Evolutionary conservation across 2,113 vertebrate species (phyloP), one percentile per base, ranked within the genome.

Genomic region (Pelobates fuscus): DNA sequence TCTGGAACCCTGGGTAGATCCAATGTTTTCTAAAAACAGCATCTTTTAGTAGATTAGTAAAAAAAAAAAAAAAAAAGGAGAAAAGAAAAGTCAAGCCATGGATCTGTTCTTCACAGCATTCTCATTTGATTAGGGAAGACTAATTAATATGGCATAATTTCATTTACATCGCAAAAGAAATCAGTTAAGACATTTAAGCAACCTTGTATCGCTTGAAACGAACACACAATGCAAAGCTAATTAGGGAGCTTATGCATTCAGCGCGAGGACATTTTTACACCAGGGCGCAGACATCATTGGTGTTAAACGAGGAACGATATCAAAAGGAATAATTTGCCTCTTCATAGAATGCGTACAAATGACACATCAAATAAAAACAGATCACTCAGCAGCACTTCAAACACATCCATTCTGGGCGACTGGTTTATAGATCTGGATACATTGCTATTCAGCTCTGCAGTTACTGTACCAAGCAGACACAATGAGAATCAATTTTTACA

Each of bases 91-190:
- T 23, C 43, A 30, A 52, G 62, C 71, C 10, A 27, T 23, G n/a
- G 26, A 66, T 8, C 23, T 14, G n/a, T 27, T 27, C 12, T 58
- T 66, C 57, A 66, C 37, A 57, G 52, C 37, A 44, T 57, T 15
- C 62, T 54, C 24, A 2, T 65, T 58, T 41, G 61, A 57, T 58
- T 43, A 64, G 30, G 64, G 61, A 58, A 27, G 30, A 14, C 71
- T 66, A 65, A 74, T 55, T 77, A 43, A 14, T 64, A 77, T 8
- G 29, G 55, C 68, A 85, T 80, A 54, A 44, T 62, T 60, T 66
- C 65, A 77, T 78, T 74, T 65, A 71, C 14, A 71, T 10, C 7
- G 26, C 26, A 58, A 43, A 37, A 44, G 55, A 30, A 52, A 37
- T 74, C 24, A n/a, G 27, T 55, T 61, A 63, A 59, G 23, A 58